Conservation (phyloP, 2,888 invertebrate species). For the Acleris emargana region DNA sequence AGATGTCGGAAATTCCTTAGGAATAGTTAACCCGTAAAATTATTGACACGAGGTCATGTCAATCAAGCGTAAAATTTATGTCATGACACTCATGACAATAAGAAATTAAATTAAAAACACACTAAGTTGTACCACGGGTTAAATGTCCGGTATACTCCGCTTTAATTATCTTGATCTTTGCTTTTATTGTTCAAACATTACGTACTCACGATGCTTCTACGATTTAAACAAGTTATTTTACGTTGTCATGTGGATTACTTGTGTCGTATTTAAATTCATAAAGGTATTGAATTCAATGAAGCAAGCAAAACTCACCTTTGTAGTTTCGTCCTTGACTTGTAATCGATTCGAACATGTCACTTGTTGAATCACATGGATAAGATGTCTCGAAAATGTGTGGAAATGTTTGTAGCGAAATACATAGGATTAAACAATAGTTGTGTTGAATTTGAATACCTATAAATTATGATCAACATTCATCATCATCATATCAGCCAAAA, state of each 20-base stretch:
- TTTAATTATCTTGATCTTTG: constrained; percentile 48
- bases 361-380: not conserved
- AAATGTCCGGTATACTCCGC: constrained; percentile 15
- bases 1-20: not conserved
- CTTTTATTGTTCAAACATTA: constrained; percentile 40
- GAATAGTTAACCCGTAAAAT: too few species aligned
- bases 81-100: too few species aligned
- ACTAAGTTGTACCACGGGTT: not conserved
- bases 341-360: not conserved
- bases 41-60: not conserved
- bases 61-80: not conserved
- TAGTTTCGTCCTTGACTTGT: constrained; percentile 11
- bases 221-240: constrained; percentile 16
- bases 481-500: too few species aligned
- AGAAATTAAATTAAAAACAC: too few species aligned
- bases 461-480: too few species aligned
- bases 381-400: too few species aligned
- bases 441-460: too few species aligned
- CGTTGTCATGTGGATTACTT: not conserved
- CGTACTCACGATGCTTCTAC: constrained; percentile 42
- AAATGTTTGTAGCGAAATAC: too few species aligned
- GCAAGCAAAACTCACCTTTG: constrained; percentile 5
- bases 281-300: not conserved
- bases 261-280: not conserved
- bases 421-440: too few species aligned